These are phyloP conservation scores for Chaetogeoica ovagalla DNA, from an alignment of 2,888 invertebrate genomes.

Conservation along the genomic window DNA sequence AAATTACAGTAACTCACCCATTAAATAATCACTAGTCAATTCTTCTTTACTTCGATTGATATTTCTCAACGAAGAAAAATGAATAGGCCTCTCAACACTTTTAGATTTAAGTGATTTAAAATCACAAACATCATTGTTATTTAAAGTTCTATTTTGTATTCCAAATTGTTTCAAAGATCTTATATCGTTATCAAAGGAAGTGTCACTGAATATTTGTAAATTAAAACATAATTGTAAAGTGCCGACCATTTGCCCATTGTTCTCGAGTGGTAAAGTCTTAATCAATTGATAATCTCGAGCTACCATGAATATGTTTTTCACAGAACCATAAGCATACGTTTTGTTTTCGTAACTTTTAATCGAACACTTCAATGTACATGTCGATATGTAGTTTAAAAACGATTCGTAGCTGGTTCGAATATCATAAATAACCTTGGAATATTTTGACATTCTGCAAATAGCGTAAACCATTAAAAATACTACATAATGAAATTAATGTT, in stretches of 20 bases:
- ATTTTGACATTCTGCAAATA: conserved; percentile 29
- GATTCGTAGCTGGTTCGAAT: conserved; percentile 38
- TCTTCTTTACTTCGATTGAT: conserved; percentile 38
- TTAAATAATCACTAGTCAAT: conserved; percentile 46
- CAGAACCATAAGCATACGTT: conserved; percentile 5
- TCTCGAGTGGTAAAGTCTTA: conserved; percentile 19
- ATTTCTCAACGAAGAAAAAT: not conserved
- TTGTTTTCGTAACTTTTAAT: conserved; percentile 40
- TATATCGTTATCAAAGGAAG: conserved; percentile 41
- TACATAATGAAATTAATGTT: not conserved
- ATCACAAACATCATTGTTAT: conserved; percentile 1
- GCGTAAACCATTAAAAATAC: not conserved
- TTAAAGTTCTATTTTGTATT: conserved; percentile 14
- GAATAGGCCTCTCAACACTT: not conserved
- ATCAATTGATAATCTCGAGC: not conserved
- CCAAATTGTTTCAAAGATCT: conserved; percentile 28
- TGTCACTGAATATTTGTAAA: conserved; percentile 32
- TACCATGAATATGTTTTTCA: conserved; percentile 1
- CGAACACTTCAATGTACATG: conserved; percentile 28
- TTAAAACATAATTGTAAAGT: conserved; percentile 38
- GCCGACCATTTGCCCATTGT: conserved; percentile 30
- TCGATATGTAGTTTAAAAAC: conserved; percentile 36
- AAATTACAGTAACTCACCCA: conserved; percentile 18
- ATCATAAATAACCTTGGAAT: conserved; percentile 29
- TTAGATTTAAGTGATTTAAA: not conserved